Percentiles rank a stretch among this genome's conserved stretches.
These are phyloP conservation scores for Melinaea menophilus DNA, from an alignment of 2,888 invertebrate species.

Conservation along the genomic window DNA sequence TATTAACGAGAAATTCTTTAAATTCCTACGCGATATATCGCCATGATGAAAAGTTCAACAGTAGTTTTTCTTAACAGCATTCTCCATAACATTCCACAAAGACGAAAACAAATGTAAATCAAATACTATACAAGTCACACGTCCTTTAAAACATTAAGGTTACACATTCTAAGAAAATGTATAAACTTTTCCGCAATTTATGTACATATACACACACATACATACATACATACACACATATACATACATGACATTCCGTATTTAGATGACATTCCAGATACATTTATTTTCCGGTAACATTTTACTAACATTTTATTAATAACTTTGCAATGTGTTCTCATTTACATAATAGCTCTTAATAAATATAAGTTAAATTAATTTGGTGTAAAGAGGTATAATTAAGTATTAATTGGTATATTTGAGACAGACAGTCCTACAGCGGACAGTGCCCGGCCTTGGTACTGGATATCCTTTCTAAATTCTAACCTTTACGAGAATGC, in stretches of 20 bases:
- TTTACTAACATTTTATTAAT: not conserved
- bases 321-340: not conserved
- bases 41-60: too few relatives aligned
- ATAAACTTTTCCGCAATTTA: not conserved
- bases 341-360: too few relatives aligned
- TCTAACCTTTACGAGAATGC: conserved; percentile 28
- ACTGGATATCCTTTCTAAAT: conserved; percentile 41
- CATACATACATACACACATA: not conserved
- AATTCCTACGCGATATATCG: too few relatives aligned
- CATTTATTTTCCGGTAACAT: conserved; percentile 1
- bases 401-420: not conserved
- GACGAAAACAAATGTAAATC: not conserved
- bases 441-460: conserved; percentile 37
- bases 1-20: too few relatives aligned
- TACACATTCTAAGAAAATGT: not conserved
- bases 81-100: not conserved
- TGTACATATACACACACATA: not conserved
- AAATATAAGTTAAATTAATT: not conserved
- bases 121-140: conserved; percentile 1
- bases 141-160: conserved; percentile 5
- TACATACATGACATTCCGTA: not conserved
- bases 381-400: not conserved
- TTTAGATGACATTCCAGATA: not conserved
- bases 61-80: too few relatives aligned
- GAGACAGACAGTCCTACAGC: conserved; percentile 17